phyloP scores from a whole-genome alignment of 2,797 vertebrate species.

The Anas flavirostris region DNA sequence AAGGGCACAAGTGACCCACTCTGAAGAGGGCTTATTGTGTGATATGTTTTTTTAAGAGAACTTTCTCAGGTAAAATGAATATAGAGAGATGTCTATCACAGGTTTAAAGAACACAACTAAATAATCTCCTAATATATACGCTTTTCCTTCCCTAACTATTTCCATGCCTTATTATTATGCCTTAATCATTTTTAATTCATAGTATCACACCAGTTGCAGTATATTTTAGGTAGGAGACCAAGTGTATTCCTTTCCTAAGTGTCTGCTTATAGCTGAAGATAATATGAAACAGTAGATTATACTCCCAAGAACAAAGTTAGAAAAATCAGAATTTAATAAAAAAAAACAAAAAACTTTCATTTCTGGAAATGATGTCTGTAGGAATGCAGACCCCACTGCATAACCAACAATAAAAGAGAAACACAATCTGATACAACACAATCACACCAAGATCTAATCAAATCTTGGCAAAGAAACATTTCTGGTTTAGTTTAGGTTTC shows the following conservation, averaged over 20 bases:
- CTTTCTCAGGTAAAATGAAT: not conserved
- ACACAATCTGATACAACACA: not conserved
- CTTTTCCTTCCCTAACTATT: not conserved
- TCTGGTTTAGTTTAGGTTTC: not conserved
- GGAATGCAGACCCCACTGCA: not conserved
- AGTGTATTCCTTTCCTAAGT: not conserved
- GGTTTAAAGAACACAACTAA: not conserved
- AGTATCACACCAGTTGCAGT: not conserved
- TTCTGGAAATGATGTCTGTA: not conserved
- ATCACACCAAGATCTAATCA: not conserved
- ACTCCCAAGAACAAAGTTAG: not conserved
- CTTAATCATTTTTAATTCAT: not conserved
- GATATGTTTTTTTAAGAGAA: not conserved
- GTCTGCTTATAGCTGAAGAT: not conserved
- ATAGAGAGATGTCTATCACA: not conserved
- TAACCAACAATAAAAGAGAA: not conserved
- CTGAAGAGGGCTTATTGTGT: not conserved
- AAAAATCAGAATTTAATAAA: not conserved
- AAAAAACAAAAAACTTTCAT: not conserved
- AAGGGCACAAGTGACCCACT: not conserved
- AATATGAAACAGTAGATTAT: not conserved
- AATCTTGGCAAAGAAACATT: not conserved
- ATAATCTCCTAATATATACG: not conserved
- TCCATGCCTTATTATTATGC: not conserved
- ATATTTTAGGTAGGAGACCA: not conserved